Percentiles rank a stretch among this genome's conserved stretches.
These are phyloP conservation scores for Malacoctenus gilli DNA, from an alignment of 2,797 vertebrate species.

Conservation along the genomic window DNA sequence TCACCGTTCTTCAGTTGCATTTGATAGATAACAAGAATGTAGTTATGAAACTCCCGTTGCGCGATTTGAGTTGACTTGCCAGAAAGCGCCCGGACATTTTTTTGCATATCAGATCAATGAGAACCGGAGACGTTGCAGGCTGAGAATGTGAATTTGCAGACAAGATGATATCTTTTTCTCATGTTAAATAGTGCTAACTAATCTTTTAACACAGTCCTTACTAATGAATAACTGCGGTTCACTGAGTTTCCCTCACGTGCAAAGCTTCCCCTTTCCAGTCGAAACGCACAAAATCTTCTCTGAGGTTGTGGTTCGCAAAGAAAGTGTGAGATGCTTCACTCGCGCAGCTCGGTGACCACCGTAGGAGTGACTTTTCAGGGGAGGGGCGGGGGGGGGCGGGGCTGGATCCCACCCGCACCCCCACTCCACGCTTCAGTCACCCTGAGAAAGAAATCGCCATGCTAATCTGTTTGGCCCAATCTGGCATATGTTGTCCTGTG, in stretches of 20 bases:
- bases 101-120: slow-evolving; percentile 8
- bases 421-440: slow-evolving; percentile 54
- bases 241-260: neutral
- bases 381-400: too few relatives aligned
- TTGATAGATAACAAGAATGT: slow-evolving; percentile 9
- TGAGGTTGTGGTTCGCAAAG: neutral
- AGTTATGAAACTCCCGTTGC: slow-evolving; percentile 24
- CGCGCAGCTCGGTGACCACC: slow-evolving; percentile 21
- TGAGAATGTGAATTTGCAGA: slow-evolving; percentile 8
- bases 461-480: slow-evolving; percentile 67
- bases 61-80: slow-evolving; percentile 12
- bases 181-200: too few relatives aligned
- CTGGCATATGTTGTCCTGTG: slow-evolving; percentile 61
- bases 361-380: slow-evolving; percentile 48
- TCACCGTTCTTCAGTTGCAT: neutral
- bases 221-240: too few relatives aligned
- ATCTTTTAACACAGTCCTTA: too few relatives aligned
- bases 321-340: slow-evolving; percentile 27
- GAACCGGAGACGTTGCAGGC: slow-evolving; percentile 32
- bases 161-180: too few relatives aligned
- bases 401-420: slow-evolving; percentile 34
- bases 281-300: neutral
- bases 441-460: slow-evolving; percentile 31
- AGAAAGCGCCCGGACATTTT: neutral
- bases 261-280: neutral